Evolutionary conservation across 2,888 invertebrate genomes (phyloP), one percentile per base, ranked within the genome.

Genomic region (Gisinianus flammeolus): DNA sequence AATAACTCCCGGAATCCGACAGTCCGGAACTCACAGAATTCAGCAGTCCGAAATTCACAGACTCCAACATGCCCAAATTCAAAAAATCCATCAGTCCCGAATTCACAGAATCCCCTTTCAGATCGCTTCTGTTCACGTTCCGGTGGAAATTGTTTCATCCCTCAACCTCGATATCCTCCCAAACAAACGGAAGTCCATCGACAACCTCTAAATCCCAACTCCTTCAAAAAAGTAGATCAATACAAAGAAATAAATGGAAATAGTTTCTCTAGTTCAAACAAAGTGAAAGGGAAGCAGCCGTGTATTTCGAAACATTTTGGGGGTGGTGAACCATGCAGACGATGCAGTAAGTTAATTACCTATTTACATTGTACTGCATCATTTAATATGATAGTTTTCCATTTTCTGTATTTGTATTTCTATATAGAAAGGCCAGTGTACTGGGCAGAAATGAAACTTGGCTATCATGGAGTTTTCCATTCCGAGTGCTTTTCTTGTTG

Each of bases 401-500:
- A n/a, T n/a, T n/a, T n/a, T n/a, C n/a, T n/a, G n/a, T n/a, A n/a
- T n/a, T n/a, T n/a, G n/a, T n/a, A n/a, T n/a, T n/a, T n/a, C n/a
- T n/a, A n/a, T n/a, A n/a, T 35, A 68, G 81, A 79, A 0, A 77
- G 77, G n/a, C 78, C 78, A 4, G 82, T 82, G 22, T 79, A 66
- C 67, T 74, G 77, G 66, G 79, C 82, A 10, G 82, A 82, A 30
- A 35, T 82, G 35, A 79, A 80, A 54, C 44, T 79, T 4, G 80
- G 81, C 24, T 79, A 79, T 1, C 76, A 79, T 56, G 83, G 83
- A 24, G 79, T 66, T 1, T 83, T 81, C 58, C 83, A 83, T 62
- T 66, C 76, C 16, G 81, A 81, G 31, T 83, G 83, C 62, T 83
- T 78, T 56, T 77, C 76, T 26, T 83, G 83, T 56, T 81, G 80